A percentile compares a stretch with the other conserved stretches of the same genome.
These are phyloP conservation scores for Pitangus sulphuratus DNA, from an alignment of 2,797 vertebrate genomes.

Conservation along the genomic window DNA sequence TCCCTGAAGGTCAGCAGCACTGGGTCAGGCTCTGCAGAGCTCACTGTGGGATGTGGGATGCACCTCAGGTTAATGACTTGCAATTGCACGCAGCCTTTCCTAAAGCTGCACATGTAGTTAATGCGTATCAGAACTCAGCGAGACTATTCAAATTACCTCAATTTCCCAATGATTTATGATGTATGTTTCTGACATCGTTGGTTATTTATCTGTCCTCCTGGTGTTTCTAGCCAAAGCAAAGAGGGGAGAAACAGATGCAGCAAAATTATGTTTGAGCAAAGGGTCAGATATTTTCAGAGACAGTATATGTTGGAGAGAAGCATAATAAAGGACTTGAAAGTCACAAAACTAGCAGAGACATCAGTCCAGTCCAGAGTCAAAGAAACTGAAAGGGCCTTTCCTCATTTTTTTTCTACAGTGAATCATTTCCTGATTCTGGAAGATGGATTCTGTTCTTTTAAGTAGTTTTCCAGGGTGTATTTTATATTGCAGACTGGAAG, in stretches of 20 bases:
- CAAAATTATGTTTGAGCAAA: neutral
- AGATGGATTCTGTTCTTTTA: constrained; percentile 62
- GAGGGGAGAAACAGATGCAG: constrained; percentile 20
- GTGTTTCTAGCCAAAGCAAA: constrained; percentile 15
- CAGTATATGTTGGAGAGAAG: neutral
- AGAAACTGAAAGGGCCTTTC: neutral
- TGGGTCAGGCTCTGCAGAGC: constrained; percentile 10
- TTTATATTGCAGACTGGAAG: constrained; percentile 53
- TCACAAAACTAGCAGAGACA: neutral
- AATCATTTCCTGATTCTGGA: constrained; percentile 49
- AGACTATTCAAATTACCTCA: constrained; percentile 49
- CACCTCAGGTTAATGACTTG: constrained; percentile 40
- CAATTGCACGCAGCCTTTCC: neutral
- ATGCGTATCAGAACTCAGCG: constrained; percentile 1
- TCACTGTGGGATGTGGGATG: constrained; percentile 9
- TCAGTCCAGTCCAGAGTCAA: neutral
- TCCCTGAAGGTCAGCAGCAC: constrained; percentile 12
- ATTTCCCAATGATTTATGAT: constrained; percentile 48
- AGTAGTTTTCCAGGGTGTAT: constrained; percentile 71
- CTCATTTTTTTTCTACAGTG: neutral
- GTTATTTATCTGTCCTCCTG: constrained; percentile 38
- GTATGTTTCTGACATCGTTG: neutral
- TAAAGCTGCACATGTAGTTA: neutral
- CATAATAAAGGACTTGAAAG: neutral
- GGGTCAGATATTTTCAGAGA: neutral